phyloP scores from a whole-genome alignment of 2,113 vertebrate genomes.

The Festucalex cinctus region DNA sequence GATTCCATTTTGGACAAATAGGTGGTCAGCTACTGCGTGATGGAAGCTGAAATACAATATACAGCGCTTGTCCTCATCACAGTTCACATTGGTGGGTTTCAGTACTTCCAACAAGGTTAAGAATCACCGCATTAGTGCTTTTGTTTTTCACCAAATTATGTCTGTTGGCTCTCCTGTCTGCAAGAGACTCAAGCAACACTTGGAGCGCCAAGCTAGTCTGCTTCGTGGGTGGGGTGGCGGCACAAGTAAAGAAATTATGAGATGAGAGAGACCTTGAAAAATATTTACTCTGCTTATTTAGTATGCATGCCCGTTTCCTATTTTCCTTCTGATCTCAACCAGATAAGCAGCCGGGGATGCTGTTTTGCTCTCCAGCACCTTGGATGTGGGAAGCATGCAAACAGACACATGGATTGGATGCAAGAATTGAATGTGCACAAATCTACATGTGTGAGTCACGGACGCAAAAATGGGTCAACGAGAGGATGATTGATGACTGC shows the following conservation, averaged over 20 bases:
- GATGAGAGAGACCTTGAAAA: conserved; percentile 11
- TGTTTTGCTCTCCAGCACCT: not conserved
- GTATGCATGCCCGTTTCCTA: conserved; percentile 4
- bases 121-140: no score
- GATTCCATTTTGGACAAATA: no score
- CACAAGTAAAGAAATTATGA: not conserved
- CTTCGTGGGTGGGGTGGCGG: not conserved
- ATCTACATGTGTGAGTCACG: not conserved
- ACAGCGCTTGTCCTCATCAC: not conserved
- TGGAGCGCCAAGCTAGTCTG: conserved; percentile 7
- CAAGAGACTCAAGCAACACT: not conserved
- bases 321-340: conserved; percentile 1
- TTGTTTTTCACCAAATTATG: not conserved
- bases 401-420: conserved; percentile 4
- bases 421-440: not conserved
- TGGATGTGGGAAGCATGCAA: not conserved
- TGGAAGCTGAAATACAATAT: not conserved
- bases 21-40: not conserved
- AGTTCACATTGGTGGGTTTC: no score
- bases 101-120: no score
- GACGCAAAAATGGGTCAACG: not conserved
- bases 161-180: not conserved
- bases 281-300: conserved; percentile 14
- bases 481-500: not conserved
- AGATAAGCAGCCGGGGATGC: conserved; percentile 8